Conservation (phyloP, 2,797 vertebrate genomes). For the Arvicola amphibius region DNA sequence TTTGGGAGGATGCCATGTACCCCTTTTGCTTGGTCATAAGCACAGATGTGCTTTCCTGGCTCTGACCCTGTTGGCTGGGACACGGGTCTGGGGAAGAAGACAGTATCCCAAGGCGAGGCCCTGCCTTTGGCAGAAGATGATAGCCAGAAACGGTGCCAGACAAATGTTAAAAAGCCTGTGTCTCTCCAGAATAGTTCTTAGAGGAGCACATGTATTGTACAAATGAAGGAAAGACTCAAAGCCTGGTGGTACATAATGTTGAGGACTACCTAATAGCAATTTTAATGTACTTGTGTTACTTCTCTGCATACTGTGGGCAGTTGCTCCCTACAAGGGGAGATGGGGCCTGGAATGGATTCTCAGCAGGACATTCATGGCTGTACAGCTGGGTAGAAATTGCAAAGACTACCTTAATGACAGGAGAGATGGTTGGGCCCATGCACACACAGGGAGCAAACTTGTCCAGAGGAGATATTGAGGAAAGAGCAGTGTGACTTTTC, state of each 20-base stretch:
- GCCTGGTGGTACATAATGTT: neutral
- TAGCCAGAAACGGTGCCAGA: constrained; percentile 1
- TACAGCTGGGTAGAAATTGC: neutral
- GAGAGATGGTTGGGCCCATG: neutral
- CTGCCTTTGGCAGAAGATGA: constrained; percentile 13
- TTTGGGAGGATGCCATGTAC: neutral
- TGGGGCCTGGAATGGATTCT: neutral
- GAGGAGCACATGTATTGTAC: neutral
- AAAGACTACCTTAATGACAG: neutral
- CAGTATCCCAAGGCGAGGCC: neutral
- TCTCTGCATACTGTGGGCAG: neutral
- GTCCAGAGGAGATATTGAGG: neutral
- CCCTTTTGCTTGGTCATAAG: neutral
- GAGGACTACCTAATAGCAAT: neutral
- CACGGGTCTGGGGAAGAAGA: neutral
- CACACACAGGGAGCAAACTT: accelerated
- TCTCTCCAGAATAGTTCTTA: neutral
- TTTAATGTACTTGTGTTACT: neutral
- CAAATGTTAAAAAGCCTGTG: neutral
- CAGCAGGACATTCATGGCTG: neutral
- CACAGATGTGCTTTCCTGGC: constrained; percentile 1
- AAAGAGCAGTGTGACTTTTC: neutral
- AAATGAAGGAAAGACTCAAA: neutral
- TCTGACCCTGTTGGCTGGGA: neutral
- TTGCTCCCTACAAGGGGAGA: neutral